Base-by-base conservation (phyloP, 2,113 vertebrate genomes). In the Arenaria interpres region DNA sequence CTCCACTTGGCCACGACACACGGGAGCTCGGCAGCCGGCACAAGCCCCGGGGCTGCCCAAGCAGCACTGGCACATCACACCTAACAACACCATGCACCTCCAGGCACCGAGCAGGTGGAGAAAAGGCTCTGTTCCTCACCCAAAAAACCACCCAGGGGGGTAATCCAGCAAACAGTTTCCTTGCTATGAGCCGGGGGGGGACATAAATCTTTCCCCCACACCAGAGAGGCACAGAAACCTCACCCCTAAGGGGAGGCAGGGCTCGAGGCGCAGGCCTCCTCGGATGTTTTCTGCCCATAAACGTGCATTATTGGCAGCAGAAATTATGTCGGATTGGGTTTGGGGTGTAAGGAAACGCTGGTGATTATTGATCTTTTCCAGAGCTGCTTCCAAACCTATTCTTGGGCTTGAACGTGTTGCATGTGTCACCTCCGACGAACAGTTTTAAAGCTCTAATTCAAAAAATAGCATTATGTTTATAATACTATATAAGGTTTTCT, bases 401-500 rank as follows among this genome's bases (percentile, higher is more conserved):
- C 91, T 73, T 85, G 54, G 81, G 14, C 62, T 79, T 41, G 54
- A 92, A 79, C 8, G 6, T 35, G 27, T 75, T 16, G 77, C 1
- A 0, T 53, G 53, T 97, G 91, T 94, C 89, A 91, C 56, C 77
- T 92, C 91, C 24, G 12, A 82, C 32, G 89, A 92, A 64, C 41
- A 4, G n/a, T 56, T 94, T 85, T 72, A 85, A 96, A 96, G 94
- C 77, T 89, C 82, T 82, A 85, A 94, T 89, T 96, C 69, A 94
- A 94, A 96, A 95, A 96, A 95, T 85, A 93, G 85, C 69, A 39
- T 7, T 27, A 30, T 88, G 89, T 89, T 95, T 94, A 78, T 87
- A 72, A 94, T 53, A 53, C 96, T 96, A 60, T 93, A 93, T 94
- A 96, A 96, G 93, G 96, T 79, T 94, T 82, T 91, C 78, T 93